These are phyloP conservation scores for Sesamia nonagrioides DNA, from an alignment of 1,140 invertebrate genomes.

Conservation along the genomic window DNA sequence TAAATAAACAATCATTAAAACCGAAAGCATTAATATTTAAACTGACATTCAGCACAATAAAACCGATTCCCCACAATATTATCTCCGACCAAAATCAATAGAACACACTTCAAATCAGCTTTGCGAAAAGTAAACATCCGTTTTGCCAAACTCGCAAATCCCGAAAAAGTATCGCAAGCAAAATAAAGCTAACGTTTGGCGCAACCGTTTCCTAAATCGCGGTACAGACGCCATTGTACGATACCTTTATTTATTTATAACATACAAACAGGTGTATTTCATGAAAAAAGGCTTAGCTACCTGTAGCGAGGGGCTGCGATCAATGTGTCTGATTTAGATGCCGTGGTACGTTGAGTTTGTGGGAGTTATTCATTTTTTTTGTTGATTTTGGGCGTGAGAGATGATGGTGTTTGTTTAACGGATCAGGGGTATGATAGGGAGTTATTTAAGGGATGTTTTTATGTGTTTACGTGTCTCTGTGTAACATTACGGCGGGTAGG, in stretches of 20 bases:
- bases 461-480: too few species aligned
- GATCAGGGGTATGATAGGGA: too few species aligned
- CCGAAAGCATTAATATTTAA: too few species aligned
- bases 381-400: not conserved
- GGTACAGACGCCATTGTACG: conserved; percentile 33
- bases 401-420: not conserved
- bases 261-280: conserved; percentile 57
- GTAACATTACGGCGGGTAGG: too few species aligned
- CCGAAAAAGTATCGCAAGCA: not conserved
- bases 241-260: conserved; percentile 59
- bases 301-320: conserved; percentile 27
- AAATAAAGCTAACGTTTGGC: conserved; percentile 24
- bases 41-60: not conserved
- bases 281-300: conserved; percentile 60
- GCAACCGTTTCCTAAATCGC: conserved; percentile 39
- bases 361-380: not conserved
- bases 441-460: too few species aligned
- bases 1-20: too few species aligned
- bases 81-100: not conserved
- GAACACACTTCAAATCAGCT: conserved; percentile 5
- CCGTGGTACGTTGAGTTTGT: not conserved
- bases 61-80: not conserved
- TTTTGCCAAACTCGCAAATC: conserved; percentile 28
- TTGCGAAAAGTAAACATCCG: not conserved
- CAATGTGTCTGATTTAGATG: conserved; percentile 39